Conservation (phyloP, 2,888 invertebrate genomes). For the Epirrhoe alternata region DNA sequence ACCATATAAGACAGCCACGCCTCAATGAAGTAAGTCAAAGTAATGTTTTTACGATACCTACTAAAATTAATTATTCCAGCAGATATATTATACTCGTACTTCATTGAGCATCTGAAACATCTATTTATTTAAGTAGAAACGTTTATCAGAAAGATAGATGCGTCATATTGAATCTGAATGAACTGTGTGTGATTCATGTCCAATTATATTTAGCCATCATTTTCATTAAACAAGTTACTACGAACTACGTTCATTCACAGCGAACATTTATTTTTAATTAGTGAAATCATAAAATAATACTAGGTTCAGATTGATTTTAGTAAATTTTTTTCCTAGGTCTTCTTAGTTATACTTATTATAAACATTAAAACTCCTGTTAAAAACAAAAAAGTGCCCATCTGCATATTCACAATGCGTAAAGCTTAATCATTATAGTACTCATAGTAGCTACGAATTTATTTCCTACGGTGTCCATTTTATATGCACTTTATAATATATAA, state of each 20-base stretch:
- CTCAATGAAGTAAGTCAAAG: no score
- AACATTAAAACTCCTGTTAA: no score
- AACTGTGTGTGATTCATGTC: slow-evolving; percentile 73
- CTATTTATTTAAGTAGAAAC: slow-evolving; percentile 52
- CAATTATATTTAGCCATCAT: slow-evolving; percentile 68
- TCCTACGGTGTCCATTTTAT: not conserved
- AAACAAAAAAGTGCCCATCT: no score
- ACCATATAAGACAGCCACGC: not conserved
- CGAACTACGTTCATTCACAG: slow-evolving; percentile 64
- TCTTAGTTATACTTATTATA: not conserved
- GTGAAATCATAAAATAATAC: not conserved
- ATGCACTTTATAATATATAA: no score
- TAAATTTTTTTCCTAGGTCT: not conserved
- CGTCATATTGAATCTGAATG: slow-evolving; percentile 72
- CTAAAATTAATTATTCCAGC: not conserved
- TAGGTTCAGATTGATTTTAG: no score
- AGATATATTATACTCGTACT: slow-evolving; percentile 1
- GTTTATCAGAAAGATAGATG: slow-evolving; percentile 61
- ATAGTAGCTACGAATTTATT: no score
- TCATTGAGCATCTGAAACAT: slow-evolving; percentile 16
- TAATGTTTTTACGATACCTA: no score
- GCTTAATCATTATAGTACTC: no score
- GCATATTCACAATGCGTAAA: no score
- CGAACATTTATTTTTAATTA: slow-evolving; percentile 29
- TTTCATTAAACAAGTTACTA: slow-evolving; percentile 72